Evolutionary conservation across 1,140 invertebrate genomes (phyloP).

Genomic region (Bacillus rossius): DNA sequence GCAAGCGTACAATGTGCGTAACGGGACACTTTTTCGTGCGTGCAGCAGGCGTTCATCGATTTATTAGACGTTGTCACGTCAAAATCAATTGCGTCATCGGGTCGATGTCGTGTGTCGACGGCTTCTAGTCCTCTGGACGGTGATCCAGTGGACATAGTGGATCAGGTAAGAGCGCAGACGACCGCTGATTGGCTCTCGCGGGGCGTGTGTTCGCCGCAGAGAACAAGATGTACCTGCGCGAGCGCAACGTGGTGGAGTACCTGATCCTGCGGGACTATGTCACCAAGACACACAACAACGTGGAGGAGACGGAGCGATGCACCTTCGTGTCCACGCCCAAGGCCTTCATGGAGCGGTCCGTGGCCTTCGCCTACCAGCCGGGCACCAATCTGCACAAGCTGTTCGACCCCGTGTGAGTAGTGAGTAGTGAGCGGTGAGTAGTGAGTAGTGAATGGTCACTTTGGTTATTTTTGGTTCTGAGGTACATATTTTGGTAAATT

Average conservation of each 20-base stretch:
- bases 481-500: no score
- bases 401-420: constrained; percentile 62
- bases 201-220: background rate
- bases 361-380: constrained; percentile 62
- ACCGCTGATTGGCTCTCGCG: background rate
- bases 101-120: no score
- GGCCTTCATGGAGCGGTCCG: constrained; percentile 52
- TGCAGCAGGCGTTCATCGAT: no score
- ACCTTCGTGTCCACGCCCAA: constrained; percentile 63
- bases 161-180: no score
- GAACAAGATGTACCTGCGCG: constrained; percentile 55
- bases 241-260: constrained; percentile 55
- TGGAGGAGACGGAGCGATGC: constrained; percentile 48
- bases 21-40: no score
- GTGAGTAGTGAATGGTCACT: no score
- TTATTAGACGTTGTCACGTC: no score
- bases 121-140: no score
- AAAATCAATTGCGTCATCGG: no score
- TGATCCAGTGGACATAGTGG: no score
- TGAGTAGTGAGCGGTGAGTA: no score
- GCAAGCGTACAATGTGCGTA: no score
- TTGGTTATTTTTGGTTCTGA: background rate
- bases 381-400: constrained; percentile 49
- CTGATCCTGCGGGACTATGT: constrained; percentile 63
- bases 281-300: constrained; percentile 44